Percentiles rank a stretch among this genome's conserved stretches.
Evolutionary conservation across 2,888 invertebrate genomes (phyloP).

Genomic region (Mythimna albipuncta): DNA sequence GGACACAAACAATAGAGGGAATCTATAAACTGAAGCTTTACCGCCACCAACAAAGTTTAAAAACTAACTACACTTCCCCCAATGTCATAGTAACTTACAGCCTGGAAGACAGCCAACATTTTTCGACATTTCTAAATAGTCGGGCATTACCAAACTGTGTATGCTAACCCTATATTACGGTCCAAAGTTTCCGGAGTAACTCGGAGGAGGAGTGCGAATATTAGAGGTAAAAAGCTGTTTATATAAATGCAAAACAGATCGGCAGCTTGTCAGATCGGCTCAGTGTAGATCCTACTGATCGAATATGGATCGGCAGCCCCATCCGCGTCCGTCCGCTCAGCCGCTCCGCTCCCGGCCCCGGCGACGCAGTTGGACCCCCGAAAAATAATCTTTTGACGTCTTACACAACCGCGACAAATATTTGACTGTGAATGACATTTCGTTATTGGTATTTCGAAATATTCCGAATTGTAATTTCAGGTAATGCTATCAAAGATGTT

Average conservation of each 20-base stretch:
- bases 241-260: conserved; percentile 91
- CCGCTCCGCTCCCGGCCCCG: conserved; percentile 79
- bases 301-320: conserved; percentile 90
- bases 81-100: conserved; percentile 52
- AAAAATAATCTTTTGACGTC: conserved; percentile 83
- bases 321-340: conserved; percentile 75
- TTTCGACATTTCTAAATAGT: conserved; percentile 50
- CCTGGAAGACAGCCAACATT: conserved; percentile 55
- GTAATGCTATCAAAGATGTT: conserved; percentile 12
- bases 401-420: conserved; percentile 71
- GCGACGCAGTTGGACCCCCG: conserved; percentile 87
- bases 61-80: conserved; percentile 51
- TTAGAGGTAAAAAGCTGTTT: conserved; percentile 88
- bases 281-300: conserved; percentile 88
- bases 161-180: conserved; percentile 20
- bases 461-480: conserved; percentile 15
- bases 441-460: conserved; percentile 35
- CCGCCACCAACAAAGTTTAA: conserved; percentile 46
- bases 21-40: conserved; percentile 34
- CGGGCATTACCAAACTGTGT: conserved; percentile 33
- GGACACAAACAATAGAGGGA: conserved; percentile 20
- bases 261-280: conserved; percentile 90
- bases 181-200: conserved; percentile 63
- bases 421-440: conserved; percentile 59
- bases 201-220: conserved; percentile 74